These are phyloP conservation scores for Agrypnus murinus DNA, from an alignment of 2,888 invertebrate species.

Conservation along the genomic window DNA sequence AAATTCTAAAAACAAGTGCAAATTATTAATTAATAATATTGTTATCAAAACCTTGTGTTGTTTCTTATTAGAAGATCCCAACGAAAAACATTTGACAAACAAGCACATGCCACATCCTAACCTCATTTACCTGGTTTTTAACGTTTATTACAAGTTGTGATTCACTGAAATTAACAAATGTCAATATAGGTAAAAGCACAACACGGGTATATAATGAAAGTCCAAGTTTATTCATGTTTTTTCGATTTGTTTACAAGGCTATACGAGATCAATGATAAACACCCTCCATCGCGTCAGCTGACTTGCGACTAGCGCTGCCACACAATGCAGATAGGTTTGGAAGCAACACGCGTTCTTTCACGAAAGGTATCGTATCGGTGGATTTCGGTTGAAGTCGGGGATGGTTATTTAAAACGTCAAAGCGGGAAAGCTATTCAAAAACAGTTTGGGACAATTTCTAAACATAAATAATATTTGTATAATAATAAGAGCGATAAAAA, in stretches of 20 bases:
- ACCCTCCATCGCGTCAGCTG: constrained; percentile 59
- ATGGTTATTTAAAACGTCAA: not conserved
- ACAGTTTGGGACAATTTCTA: too few relatives aligned
- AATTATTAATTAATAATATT: too few relatives aligned
- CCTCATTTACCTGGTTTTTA: constrained; percentile 66
- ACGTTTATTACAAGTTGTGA: constrained; percentile 68
- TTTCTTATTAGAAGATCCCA: constrained; percentile 1
- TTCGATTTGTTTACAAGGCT: constrained; percentile 48
- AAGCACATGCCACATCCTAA: constrained; percentile 42
- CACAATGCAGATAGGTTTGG: constrained; percentile 44
- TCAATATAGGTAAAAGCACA: constrained; percentile 54
- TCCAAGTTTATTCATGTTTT: constrained; percentile 38
- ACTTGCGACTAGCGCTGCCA: constrained; percentile 59
- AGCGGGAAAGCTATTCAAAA: constrained; percentile 6
- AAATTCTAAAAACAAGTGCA: too few relatives aligned
- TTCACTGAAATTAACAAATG: constrained; percentile 59
- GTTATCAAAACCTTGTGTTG: not conserved
- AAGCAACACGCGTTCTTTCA: constrained; percentile 41
- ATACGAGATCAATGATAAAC: constrained; percentile 49
- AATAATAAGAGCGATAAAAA: too few relatives aligned
- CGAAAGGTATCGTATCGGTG: constrained; percentile 11
- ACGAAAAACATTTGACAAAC: not conserved
- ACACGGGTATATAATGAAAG: constrained; percentile 33
- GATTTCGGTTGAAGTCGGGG: not conserved
- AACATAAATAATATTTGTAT: too few relatives aligned